Percentiles rank a stretch among this genome's conserved stretches.
These are phyloP conservation scores for Himalopsyche kuldschensis DNA, from an alignment of 2,888 invertebrate species.

Conservation along the genomic window DNA sequence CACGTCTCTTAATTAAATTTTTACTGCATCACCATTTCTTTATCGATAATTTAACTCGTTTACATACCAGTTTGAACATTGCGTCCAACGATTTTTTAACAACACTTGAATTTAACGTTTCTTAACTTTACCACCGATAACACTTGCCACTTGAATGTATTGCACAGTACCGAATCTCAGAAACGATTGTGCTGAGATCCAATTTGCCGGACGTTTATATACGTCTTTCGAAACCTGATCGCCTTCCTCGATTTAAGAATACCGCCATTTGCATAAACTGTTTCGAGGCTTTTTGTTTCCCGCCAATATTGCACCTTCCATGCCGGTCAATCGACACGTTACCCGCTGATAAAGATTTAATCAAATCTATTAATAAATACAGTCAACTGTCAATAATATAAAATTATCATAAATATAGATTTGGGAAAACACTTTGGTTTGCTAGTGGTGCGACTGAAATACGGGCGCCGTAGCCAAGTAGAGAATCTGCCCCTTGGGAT, in stretches of 20 bases:
- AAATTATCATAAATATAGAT: no score
- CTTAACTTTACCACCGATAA: background rate
- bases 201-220: slow-evolving; percentile 5
- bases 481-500: no score
- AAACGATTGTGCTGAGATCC: slow-evolving; percentile 11
- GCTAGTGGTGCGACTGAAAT: no score
- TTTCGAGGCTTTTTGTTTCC: slow-evolving; percentile 11
- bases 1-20: no score
- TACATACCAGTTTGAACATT: background rate
- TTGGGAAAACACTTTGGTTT: no score
- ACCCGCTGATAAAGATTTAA: background rate
- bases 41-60: background rate
- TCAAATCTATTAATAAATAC: no score
- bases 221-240: slow-evolving; percentile 14
- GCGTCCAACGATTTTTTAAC: background rate
- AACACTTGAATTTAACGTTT: background rate
- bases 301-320: background rate
- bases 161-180: background rate
- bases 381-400: no score
- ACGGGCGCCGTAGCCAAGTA: no score
- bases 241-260: slow-evolving; percentile 12
- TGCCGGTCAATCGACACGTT: background rate
- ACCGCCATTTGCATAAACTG: slow-evolving; percentile 13
- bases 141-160: background rate
- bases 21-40: background rate